Evolutionary conservation across 2,888 invertebrate genomes (phyloP).

Genomic region (Phytoseiulus persimilis): DNA sequence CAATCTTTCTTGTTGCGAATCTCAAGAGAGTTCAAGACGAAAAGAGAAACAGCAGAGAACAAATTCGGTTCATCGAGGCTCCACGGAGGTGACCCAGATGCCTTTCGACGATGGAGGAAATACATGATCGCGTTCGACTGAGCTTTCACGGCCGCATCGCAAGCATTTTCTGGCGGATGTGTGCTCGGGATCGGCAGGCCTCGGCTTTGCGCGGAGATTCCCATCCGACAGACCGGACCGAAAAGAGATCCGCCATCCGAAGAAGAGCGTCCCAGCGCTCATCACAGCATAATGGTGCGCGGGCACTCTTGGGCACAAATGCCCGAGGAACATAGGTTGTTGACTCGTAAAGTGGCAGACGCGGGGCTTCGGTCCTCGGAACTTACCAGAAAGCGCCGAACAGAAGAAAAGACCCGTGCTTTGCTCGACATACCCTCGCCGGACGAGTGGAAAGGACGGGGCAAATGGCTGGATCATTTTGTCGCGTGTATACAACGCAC

Average conservation of each 20-base stretch:
- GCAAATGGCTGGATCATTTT: background rate
- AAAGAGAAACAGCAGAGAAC: too few species aligned
- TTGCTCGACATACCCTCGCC: background rate
- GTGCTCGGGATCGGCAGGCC: background rate
- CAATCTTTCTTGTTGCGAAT: too few species aligned
- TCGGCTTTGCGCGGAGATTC: background rate
- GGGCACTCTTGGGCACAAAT: background rate
- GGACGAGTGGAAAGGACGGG: background rate
- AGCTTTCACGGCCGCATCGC: too few species aligned
- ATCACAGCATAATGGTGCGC: background rate
- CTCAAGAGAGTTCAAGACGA: too few species aligned
- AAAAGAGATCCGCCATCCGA: background rate
- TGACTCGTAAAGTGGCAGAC: background rate
- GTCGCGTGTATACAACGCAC: background rate
- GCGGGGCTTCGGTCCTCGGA: background rate
- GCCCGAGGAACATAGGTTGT: background rate
- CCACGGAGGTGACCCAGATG: too few species aligned
- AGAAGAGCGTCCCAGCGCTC: background rate
- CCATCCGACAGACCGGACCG: background rate
- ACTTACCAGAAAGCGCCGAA: background rate
- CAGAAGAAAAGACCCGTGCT: background rate
- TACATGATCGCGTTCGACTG: too few species aligned
- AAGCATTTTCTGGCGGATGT: too few species aligned
- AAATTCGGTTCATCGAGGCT: too few species aligned
- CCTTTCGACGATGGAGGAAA: too few species aligned